Base-by-base conservation (phyloP, 1,140 invertebrate genomes). In the Diachasma alloeum region DNA sequence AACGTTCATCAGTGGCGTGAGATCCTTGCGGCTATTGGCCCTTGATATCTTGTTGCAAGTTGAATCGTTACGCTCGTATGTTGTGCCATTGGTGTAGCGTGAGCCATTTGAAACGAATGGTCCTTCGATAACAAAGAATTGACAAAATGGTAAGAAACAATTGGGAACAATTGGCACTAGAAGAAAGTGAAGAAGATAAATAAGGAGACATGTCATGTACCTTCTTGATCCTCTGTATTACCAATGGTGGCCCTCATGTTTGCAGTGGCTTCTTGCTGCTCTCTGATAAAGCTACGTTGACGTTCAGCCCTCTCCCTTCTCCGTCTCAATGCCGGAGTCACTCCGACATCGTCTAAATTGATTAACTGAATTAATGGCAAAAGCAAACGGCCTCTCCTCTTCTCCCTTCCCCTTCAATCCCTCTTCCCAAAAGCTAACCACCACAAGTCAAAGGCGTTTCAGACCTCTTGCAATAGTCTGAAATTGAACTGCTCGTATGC, bases 251-350 rank as follows among this genome's bases (percentile, higher is more conserved):
- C 85, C 87, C 90, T 82, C 90, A 89, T 82, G 78, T 91, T 91
- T 77, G 91, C 92, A 56, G 90, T 91, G 66, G 91, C 91, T 87
- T 94, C 93, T 85, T 94, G 92, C 85, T 95, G 95, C 83, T 96
- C 95, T 84, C 93, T 93, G 80, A 96, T 93, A 85, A 96, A 94
- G 82, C 93, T 94, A 77, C 94, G 91, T 85, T 97, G 95, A 80
- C 95, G 91, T 85, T 96, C 94, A 6, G 94, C 94, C 74, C 95
- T 91, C 87, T 95, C 94, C 53, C 94, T 88, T 72, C 95, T 90
- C 75, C 94, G 90, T 80, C 94, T 90, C 73, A 95, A 87, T 24
- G 93, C 94, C 19, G 94, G 94, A 10, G 95, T 95, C 22, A 96
- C 93, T 69, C 94, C 94, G 74, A 92, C 92, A 81, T 93, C 92